A percentile compares a stretch with the other conserved stretches of the same genome.
Conservation (phyloP, 1,140 invertebrate genomes). For the Drosophila murphyi region DNA sequence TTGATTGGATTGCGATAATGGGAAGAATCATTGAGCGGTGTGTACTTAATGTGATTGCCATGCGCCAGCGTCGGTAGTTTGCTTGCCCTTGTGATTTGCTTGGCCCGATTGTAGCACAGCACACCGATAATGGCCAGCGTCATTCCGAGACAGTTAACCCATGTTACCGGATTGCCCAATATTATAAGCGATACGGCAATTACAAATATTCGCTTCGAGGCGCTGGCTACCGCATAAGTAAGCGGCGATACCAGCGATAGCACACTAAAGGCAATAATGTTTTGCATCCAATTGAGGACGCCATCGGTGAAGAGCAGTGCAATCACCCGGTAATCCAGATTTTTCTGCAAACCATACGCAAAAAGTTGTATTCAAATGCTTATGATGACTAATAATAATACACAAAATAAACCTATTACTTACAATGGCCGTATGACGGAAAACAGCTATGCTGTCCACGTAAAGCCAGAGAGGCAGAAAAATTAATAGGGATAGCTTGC, state of each 20-base stretch:
- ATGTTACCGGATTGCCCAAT: conserved; percentile 96
- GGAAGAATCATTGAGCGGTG: conserved; percentile 58
- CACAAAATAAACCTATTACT: conserved; percentile 26
- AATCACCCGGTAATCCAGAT: conserved; percentile 86
- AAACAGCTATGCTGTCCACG: conserved; percentile 89
- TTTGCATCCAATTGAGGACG: conserved; percentile 96
- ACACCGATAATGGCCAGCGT: conserved; percentile 95
- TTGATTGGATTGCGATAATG: conserved; percentile 71
- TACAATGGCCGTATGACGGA: conserved; percentile 86
- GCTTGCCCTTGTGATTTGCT: conserved; percentile 63
- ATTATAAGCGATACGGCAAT: conserved; percentile 95
- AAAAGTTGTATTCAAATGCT: neutral
- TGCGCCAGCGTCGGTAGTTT: conserved; percentile 56
- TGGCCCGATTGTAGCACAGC: conserved; percentile 92
- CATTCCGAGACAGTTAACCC: conserved; percentile 96
- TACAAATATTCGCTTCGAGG: conserved; percentile 97
- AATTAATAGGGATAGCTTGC: conserved; percentile 91
- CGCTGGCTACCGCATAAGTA: conserved; percentile 97
- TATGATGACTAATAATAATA: neutral
- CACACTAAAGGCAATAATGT: conserved; percentile 97
- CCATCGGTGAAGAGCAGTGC: conserved; percentile 93
- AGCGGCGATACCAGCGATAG: conserved; percentile 95
- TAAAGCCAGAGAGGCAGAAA: conserved; percentile 95
- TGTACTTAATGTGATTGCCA: conserved; percentile 69
- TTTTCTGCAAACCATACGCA: conserved; percentile 74